Evolutionary conservation across 1,140 invertebrate species (phyloP), one percentile per base, ranked within the genome.

Genomic region (Drosophila bipectinata): DNA sequence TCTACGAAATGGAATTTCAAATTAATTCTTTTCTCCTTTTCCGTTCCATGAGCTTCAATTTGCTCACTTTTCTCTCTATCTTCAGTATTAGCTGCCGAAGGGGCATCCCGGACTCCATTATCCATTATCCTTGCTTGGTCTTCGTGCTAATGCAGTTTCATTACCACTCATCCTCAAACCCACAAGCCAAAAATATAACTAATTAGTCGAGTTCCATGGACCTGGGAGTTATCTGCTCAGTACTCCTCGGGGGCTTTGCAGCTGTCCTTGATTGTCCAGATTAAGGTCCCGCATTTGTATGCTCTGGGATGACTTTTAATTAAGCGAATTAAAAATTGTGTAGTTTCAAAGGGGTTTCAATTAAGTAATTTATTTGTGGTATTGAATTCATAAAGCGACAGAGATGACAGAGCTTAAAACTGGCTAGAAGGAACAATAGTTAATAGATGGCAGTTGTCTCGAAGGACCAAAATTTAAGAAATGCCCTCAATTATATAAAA

Each of bases 1-100:
- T 91, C 77, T 77, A 85, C 80, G 72, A 88, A 91, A 91, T 91
- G 80, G 83, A 91, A 90, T 91, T 91, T 90, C 75, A 85, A 91
- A 91, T 91, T 91, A 90, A 91, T 78, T 91, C 87, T 74, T 72
- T 78, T 62, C 49, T 51, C 48, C 44, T 30, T 44, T 44, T 44
- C 41, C 39, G 55, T 15, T 34, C 28, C 34, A 44, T 44, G 34
- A 37, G 60, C 60, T 6, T 45, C 26, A 53, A 54, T 63, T 63
- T 81, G 68, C 54, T 57, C 64, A 62, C 73, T 85, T 59, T 44
- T 44, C 15, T 18, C 2, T 44, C 41, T 8, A 44, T 44, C 34
- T 9, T 58, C 60, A 24, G 66, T 30, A 45, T 53, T 53, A 54
- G 41, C 62, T 9, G 6, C 15, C 10, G 14, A 2, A 21, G 39